Percentiles rank a stretch among this genome's conserved stretches.
phyloP scores from a whole-genome alignment of 2,113 vertebrate species.

The Perca fluviatilis region DNA sequence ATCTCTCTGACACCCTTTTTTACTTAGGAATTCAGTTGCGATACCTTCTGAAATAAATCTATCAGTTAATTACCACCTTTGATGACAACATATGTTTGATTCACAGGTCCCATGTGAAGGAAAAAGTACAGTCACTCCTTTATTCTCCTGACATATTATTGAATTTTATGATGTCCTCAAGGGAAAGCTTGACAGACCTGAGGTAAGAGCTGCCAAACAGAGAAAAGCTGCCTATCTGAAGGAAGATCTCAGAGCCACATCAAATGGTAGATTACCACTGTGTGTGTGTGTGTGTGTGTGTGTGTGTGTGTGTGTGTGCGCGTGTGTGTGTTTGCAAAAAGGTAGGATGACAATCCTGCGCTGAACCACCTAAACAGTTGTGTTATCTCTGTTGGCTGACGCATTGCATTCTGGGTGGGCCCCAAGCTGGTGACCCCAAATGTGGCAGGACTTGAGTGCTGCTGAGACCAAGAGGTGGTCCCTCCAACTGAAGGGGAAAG shows the following conservation, averaged over 20 bases:
- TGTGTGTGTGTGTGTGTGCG: conserved; percentile 16
- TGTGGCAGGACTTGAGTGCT: conserved; percentile 60
- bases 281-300: conserved; percentile 16
- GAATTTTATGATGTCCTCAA: conserved; percentile 61
- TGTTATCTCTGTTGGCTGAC: conserved; percentile 47
- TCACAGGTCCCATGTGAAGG: conserved; percentile 7
- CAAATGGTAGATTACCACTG: conserved; percentile 33
- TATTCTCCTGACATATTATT: conserved; percentile 36
- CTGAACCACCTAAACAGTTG: conserved; percentile 42
- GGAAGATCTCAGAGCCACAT: conserved; percentile 40
- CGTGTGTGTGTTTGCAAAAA: conserved; percentile 1
- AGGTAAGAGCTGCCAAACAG: conserved; percentile 38
- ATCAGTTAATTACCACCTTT: conserved; percentile 39
- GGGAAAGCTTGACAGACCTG: conserved; percentile 41
- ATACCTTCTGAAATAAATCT: conserved; percentile 44
- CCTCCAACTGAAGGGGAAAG: conserved; percentile 76
- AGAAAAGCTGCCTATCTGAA: conserved; percentile 50
- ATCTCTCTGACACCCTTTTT: background rate
- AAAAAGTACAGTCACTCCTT: conserved; percentile 29
- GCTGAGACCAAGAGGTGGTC: conserved; percentile 54
- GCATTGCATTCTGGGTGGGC: conserved; percentile 68
- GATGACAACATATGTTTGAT: conserved; percentile 17
- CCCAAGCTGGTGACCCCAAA: conserved; percentile 52
- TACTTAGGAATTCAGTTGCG: background rate
- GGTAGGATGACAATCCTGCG: conserved; percentile 21